Evolutionary conservation across 2,797 vertebrate genomes (phyloP).

Genomic region (Hemitrygon akajei): DNA sequence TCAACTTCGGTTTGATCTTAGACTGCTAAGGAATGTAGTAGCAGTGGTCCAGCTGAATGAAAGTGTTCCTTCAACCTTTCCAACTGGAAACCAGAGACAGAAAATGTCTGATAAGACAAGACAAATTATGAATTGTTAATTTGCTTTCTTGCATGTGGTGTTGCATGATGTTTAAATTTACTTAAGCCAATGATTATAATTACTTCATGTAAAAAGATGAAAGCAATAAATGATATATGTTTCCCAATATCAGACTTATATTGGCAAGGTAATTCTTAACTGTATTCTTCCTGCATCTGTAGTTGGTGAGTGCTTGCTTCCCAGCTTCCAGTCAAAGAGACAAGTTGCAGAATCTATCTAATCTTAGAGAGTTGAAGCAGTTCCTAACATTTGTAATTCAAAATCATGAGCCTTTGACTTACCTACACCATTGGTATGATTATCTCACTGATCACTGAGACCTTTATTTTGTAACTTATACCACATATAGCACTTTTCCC

Average conservation of each 20-base stretch:
- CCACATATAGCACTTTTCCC: neutral
- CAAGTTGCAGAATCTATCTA: neutral
- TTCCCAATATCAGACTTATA: neutral
- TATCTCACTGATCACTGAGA: neutral
- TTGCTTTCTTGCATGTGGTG: neutral
- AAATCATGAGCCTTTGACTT: neutral
- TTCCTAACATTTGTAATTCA: neutral
- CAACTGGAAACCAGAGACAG: neutral
- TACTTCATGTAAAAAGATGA: neutral
- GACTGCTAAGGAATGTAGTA: too few species aligned
- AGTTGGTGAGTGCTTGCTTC: neutral
- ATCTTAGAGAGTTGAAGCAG: neutral
- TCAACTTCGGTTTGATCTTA: too few species aligned
- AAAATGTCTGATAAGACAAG: neutral
- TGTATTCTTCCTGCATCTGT: neutral
- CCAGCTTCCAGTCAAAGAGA: neutral
- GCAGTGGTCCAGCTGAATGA: too few species aligned
- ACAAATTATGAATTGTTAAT: neutral
- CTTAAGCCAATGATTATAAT: neutral
- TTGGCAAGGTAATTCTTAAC: neutral
- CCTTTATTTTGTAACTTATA: neutral
- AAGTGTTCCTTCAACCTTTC: neutral
- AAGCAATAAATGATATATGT: neutral
- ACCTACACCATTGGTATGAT: neutral
- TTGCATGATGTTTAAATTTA: neutral